Base-by-base conservation (phyloP, 2,797 vertebrate species). In the Siniperca undulata region DNA sequence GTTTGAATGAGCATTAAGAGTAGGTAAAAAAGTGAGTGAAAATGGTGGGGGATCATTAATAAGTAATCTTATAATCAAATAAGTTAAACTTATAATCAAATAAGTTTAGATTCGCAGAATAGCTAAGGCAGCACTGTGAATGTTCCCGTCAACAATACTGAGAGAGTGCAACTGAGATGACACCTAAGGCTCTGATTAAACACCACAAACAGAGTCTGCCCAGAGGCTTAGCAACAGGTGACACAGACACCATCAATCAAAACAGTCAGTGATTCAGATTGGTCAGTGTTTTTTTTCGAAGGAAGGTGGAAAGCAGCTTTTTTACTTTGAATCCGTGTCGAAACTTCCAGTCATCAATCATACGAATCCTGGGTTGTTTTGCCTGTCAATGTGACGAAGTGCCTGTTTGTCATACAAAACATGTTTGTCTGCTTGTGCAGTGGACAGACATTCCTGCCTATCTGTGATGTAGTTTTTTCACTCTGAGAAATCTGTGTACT, bases 161-260 rank as follows among this genome's bases (percentile, higher is more conserved):
- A 83, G 77, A 74, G 58, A 65, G 79, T 74, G 78, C 0, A 34
- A 65, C 73, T 81, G 61, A 64, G 71, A 89, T 81, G 74, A 87
- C 74, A 77, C 74, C 74, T 83, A 81, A 72, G 80, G 55, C 71
- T 88, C 78, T 77, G 82, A 87, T 7, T 77, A 56, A 86, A 87
- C 72, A 68, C 64, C 53, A 83, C 60, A 74, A 82, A 70, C 52
- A 79, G 68, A 88, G 76, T 93, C 88, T 93, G 88, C 90, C 92
- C 69, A 87, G 81, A 94, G 78, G 90, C 93, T 89, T 91, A 91
- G 94, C 92, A 92, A 95, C 94, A 95, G 90, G 93, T 95, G 92
- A 96, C 93, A 95, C 70, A 89, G 53, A 71, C 82, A 80, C 73
- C 83, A 91, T 84, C 86, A 83, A 91, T 90, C 90, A 88, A 73